Percentiles rank a stretch among this genome's conserved stretches.
Conservation (phyloP, 2,113 vertebrate species). For the Pelecanus crispus region DNA sequence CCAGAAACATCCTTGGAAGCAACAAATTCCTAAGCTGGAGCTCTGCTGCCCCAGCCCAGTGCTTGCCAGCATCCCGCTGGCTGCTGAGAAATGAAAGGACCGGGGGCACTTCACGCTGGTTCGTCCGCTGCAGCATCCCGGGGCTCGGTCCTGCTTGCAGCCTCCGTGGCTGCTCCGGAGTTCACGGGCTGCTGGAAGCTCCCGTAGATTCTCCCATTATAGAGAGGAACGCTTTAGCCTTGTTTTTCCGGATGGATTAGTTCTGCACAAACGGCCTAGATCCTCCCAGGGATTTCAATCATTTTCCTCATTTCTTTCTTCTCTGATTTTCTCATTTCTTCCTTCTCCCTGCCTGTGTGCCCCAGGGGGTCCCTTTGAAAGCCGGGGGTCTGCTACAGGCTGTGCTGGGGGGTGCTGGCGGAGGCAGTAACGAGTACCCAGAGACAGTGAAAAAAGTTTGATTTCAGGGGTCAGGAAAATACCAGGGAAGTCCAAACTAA, state of each 20-base stretch:
- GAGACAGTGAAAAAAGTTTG: neutral
- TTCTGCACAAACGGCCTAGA: rapidly evolving
- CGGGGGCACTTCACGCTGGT: neutral
- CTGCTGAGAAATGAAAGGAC: neutral
- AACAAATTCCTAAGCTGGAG: neutral
- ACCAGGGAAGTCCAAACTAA: neutral
- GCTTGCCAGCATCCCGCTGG: neutral
- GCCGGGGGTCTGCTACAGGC: neutral
- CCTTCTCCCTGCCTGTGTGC: neutral
- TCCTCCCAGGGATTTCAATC: neutral
- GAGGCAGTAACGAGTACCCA: neutral
- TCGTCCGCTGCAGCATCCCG: neutral
- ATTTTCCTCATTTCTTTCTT: neutral
- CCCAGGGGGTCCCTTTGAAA: neutral
- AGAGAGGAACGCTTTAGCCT: neutral
- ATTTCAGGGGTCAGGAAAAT: neutral
- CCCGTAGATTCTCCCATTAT: neutral
- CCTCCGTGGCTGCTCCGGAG: neutral
- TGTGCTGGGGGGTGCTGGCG: neutral
- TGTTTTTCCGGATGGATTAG: neutral
- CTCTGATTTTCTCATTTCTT: neutral
- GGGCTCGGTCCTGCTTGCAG: neutral
- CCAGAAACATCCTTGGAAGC: neutral
- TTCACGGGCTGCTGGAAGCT: neutral
- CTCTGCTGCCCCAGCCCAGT: neutral